A percentile compares a stretch with the other conserved stretches of the same genome.
Evolutionary conservation across 2,113 vertebrate genomes (phyloP).

Genomic region (Elaphurus davidianus): DNA sequence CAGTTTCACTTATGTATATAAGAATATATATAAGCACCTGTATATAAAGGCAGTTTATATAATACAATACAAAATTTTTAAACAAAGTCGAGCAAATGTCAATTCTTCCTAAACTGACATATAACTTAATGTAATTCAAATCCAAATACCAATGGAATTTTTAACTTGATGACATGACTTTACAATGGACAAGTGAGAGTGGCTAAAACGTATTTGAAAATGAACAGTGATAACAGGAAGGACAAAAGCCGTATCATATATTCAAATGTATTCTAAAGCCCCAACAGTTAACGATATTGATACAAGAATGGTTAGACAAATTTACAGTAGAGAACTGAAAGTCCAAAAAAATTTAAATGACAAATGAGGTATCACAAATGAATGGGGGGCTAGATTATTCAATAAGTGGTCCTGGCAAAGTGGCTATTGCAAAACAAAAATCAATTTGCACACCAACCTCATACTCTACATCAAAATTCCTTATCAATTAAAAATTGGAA

Average conservation of each 20-base stretch:
- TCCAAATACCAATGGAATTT: neutral
- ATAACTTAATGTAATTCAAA: slow-evolving; percentile 34
- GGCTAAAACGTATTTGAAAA: neutral
- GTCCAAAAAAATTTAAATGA: neutral
- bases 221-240: neutral
- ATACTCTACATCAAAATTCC: slow-evolving; percentile 21
- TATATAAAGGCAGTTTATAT: neutral
- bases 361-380: slow-evolving; percentile 35
- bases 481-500: slow-evolving; percentile 18
- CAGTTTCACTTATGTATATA: neutral
- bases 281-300: neutral
- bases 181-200: slow-evolving; percentile 2
- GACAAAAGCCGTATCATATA: neutral
- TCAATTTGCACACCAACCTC: slow-evolving; percentile 41
- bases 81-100: slow-evolving; percentile 11
- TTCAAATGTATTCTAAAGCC: neutral
- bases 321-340: neutral
- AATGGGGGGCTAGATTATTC: neutral
- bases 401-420: slow-evolving; percentile 10
- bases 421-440: slow-evolving; percentile 41
- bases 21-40: neutral
- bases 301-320: neutral
- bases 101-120: slow-evolving; percentile 27
- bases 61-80: slow-evolving; percentile 58
- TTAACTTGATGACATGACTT: neutral